phyloP scores from a whole-genome alignment of 2,797 vertebrate genomes.

The Coregonus sp. region DNA sequence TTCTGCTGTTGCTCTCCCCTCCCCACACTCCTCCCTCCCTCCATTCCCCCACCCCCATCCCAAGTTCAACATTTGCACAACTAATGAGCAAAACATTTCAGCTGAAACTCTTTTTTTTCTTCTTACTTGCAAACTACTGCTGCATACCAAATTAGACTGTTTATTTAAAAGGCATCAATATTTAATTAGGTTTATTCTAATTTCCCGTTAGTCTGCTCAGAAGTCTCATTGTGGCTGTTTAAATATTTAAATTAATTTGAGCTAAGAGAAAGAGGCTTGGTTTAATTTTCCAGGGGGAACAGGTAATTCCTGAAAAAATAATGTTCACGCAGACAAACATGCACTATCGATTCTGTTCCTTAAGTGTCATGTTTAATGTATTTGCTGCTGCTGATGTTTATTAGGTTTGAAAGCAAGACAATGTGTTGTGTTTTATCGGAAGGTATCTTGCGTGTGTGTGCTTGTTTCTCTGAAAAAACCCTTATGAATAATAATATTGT shows the following conservation, averaged over 20 bases:
- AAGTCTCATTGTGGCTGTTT: constrained; percentile 75
- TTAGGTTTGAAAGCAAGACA: not conserved
- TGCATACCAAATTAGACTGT: constrained; percentile 72
- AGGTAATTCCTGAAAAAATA: constrained; percentile 56
- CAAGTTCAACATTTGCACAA: constrained; percentile 62
- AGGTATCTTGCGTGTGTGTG: not conserved
- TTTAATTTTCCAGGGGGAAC: constrained; percentile 73
- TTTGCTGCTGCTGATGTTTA: constrained; percentile 37
- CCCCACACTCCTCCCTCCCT: no score
- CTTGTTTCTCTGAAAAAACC: not conserved
- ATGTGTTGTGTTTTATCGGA: not conserved
- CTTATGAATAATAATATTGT: no score
- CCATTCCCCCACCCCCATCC: not conserved
- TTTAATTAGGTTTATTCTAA: constrained; percentile 80
- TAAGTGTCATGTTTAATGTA: constrained; percentile 72
- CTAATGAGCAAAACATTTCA: constrained; percentile 60
- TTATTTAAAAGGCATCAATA: constrained; percentile 81
- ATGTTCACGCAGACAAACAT: constrained; percentile 62
- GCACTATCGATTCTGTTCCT: constrained; percentile 67
- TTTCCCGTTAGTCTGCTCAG: constrained; percentile 71
- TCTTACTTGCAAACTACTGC: constrained; percentile 42
- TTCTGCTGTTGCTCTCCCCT: no score
- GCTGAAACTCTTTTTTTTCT: constrained; percentile 36
- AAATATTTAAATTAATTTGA: constrained; percentile 81
- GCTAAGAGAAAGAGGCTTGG: constrained; percentile 71